Conservation (phyloP, 2,888 invertebrate genomes). For the Rotaria macrura region DNA sequence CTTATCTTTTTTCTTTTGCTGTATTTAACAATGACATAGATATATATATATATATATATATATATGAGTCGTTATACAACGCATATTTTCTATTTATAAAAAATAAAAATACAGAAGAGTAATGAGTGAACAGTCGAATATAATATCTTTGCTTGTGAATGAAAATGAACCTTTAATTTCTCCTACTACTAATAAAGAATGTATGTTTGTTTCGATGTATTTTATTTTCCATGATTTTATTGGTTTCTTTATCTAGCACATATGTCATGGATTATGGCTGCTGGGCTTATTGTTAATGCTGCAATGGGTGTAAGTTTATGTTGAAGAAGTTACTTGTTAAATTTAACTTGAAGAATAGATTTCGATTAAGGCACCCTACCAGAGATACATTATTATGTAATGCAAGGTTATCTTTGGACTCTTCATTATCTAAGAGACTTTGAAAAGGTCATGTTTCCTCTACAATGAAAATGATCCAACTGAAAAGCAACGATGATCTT, state of each 20-base stretch:
- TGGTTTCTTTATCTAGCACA: neutral
- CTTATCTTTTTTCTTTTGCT: too few relatives aligned
- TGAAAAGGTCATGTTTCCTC: too few relatives aligned
- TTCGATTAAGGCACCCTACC: too few relatives aligned
- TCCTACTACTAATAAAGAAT: neutral
- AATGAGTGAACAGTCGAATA: neutral
- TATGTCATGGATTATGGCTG: slow-evolving; percentile 44
- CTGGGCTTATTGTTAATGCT: slow-evolving; percentile 52
- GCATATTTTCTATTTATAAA: too few relatives aligned
- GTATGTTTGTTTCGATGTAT: neutral
- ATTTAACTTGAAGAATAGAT: too few relatives aligned
- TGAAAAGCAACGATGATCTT: too few relatives aligned
- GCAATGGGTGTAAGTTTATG: slow-evolving; percentile 51
- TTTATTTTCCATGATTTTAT: neutral
- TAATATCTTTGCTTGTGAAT: neutral
- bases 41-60: too few relatives aligned
- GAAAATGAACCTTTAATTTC: neutral
- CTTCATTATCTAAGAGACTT: too few relatives aligned
- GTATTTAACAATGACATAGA: too few relatives aligned
- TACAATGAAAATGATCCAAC: too few relatives aligned
- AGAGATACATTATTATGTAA: too few relatives aligned
- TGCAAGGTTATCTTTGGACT: neutral
- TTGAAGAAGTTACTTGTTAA: neutral
- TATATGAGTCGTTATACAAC: too few relatives aligned
- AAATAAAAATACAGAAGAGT: neutral